A percentile compares a stretch with the other conserved stretches of the same genome.
Conservation (phyloP, 2,113 vertebrate genomes). For the Oncorhynchus tshawytscha region DNA sequence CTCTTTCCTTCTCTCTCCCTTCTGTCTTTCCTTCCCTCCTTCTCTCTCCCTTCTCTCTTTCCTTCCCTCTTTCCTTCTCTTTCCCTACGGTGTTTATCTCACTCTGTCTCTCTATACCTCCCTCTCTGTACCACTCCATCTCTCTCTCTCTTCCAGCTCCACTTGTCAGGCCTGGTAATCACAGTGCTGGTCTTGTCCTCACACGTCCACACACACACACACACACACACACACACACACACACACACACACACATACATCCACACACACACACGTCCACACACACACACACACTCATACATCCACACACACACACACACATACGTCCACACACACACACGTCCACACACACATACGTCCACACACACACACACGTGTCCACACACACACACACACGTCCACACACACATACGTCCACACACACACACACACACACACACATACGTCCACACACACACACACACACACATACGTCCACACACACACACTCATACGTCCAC, state of each 20-base stretch:
- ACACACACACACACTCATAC: no score
- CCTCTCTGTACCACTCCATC: not conserved
- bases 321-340: no score
- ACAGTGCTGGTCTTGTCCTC: slow-evolving; percentile 31
- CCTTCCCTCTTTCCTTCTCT: not conserved
- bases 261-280: not conserved
- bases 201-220: not conserved
- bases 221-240: no score
- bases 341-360: no score
- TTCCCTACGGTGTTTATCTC: slow-evolving; percentile 20
- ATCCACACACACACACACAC: no score
- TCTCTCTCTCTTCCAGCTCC: slow-evolving; percentile 11
- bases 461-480: no score
- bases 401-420: not conserved
- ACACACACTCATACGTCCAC: no score
- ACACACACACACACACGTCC: no score
- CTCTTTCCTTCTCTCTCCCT: not conserved
- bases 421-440: no score
- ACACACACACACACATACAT: no score
- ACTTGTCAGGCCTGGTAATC: slow-evolving; percentile 53
- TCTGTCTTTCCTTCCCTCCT: not conserved
- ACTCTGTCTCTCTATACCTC: not conserved
- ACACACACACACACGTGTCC: no score
- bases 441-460: no score
- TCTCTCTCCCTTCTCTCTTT: not conserved